These are phyloP conservation scores for Aramus guarauna DNA, from an alignment of 2,113 vertebrate species.

Conservation along the genomic window DNA sequence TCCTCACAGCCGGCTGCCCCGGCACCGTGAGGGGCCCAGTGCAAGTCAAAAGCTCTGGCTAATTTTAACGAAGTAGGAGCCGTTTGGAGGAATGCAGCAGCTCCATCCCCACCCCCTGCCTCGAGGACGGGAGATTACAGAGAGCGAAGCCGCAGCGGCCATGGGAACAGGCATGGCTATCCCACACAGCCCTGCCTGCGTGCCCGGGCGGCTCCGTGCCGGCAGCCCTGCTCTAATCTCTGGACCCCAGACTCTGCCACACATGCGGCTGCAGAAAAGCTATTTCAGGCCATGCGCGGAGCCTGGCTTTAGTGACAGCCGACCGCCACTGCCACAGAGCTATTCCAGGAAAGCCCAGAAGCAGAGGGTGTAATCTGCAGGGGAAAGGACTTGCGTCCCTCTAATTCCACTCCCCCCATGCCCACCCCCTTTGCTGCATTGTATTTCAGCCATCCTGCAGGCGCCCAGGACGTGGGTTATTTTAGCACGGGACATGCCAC, in stretches of 20 bases:
- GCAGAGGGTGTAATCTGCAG: background rate
- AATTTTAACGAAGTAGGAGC: conserved; percentile 1
- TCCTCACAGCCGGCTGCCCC: background rate
- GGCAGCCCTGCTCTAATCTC: conserved; percentile 11
- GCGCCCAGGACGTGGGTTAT: accelerated
- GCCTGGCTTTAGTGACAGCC: background rate
- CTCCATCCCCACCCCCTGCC: conserved; percentile 12
- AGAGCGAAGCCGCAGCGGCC: background rate
- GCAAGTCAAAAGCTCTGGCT: accelerated
- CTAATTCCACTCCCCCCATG: background rate
- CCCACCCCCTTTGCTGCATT: background rate
- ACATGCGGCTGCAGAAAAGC: background rate
- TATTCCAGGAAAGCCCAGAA: conserved; percentile 38
- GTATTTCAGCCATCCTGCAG: background rate
- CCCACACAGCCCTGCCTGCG: background rate
- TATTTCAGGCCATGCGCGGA: background rate
- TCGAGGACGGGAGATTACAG: background rate
- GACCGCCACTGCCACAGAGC: background rate
- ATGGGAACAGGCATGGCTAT: accelerated
- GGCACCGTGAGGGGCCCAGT: background rate
- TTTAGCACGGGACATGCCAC: background rate
- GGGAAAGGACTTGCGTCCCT: background rate
- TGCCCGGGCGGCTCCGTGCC: background rate
- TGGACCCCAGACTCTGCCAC: background rate
- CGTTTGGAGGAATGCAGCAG: background rate